These are phyloP conservation scores for Alligator sinensis DNA, from an alignment of 2,113 vertebrate genomes.

Conservation along the genomic window DNA sequence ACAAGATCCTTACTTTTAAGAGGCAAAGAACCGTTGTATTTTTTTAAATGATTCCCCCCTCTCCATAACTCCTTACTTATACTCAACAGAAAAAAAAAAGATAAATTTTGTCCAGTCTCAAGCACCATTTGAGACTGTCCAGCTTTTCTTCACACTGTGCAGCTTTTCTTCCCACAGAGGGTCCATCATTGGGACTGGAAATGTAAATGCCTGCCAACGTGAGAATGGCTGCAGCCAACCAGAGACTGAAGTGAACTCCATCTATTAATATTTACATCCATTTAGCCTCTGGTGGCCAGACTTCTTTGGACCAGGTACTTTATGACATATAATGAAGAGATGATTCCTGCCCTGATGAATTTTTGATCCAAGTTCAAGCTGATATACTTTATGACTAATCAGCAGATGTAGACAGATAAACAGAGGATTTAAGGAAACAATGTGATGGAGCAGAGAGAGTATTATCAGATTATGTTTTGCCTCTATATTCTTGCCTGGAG, in stretches of 20 bases:
- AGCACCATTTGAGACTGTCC: not conserved
- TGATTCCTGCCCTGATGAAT: not conserved
- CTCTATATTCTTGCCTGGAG: not conserved
- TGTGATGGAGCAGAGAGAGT: accelerated
- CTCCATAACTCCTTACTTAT: not conserved
- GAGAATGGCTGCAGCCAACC: not conserved
- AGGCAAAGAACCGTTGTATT: not conserved
- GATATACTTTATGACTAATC: not conserved
- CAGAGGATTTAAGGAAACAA: not conserved
- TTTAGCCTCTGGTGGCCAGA: not conserved
- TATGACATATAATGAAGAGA: not conserved
- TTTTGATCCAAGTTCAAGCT: not conserved
- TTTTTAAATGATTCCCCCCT: not conserved
- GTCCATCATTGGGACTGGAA: not conserved
- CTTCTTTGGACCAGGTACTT: not conserved
- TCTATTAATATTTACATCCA: too few relatives aligned
- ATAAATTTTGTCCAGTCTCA: not conserved
- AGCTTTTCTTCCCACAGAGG: not conserved
- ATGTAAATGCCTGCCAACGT: accelerated
- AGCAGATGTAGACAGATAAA: not conserved
- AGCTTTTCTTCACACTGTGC: not conserved
- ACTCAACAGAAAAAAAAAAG: accelerated
- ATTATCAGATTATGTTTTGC: not conserved
- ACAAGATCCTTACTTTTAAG: not conserved
- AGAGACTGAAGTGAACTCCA: accelerated